A percentile compares a stretch with the other conserved stretches of the same genome.
Evolutionary conservation across 2,797 vertebrate species (phyloP).

Genomic region (Thamnophis elegans): DNA sequence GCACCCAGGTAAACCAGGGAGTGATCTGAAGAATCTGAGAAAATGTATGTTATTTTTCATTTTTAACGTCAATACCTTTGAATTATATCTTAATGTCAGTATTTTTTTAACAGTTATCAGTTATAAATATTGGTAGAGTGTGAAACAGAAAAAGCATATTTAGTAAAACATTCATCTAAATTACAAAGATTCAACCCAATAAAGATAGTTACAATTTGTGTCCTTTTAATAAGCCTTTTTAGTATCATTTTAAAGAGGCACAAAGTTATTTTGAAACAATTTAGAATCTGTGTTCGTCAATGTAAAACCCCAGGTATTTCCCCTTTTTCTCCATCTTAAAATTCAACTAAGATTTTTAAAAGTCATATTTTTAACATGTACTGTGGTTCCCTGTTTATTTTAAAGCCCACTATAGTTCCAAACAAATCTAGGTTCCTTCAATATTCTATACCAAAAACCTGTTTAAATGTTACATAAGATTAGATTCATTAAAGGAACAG

Average conservation of each 20-base stretch:
- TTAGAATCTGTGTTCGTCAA: not conserved
- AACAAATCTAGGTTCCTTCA: not conserved
- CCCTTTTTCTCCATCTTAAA: not conserved
- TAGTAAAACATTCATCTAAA: not conserved
- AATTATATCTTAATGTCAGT: too few species aligned
- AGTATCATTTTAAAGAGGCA: not conserved
- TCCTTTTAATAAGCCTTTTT: not conserved
- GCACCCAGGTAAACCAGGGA: too few species aligned
- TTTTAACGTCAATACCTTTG: too few species aligned
- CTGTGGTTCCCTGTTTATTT: not conserved
- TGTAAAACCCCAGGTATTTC: not conserved
- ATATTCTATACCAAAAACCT: not conserved
- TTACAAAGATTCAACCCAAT: not conserved
- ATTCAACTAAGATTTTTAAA: not conserved
- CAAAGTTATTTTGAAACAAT: not conserved
- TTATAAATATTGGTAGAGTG: not conserved
- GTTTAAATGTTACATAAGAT: not conserved
- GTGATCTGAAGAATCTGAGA: too few species aligned
- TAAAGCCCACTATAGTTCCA: not conserved
- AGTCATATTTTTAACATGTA: not conserved
- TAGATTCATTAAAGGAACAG: not conserved
- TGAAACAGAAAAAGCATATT: not conserved
- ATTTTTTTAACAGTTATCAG: too few species aligned
- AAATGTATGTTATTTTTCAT: too few species aligned
- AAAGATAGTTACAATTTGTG: not conserved